Percentiles rank a stretch among this genome's conserved stretches.
Evolutionary conservation across 1,140 invertebrate genomes (phyloP).

Genomic region (Drosophila ficusphila): DNA sequence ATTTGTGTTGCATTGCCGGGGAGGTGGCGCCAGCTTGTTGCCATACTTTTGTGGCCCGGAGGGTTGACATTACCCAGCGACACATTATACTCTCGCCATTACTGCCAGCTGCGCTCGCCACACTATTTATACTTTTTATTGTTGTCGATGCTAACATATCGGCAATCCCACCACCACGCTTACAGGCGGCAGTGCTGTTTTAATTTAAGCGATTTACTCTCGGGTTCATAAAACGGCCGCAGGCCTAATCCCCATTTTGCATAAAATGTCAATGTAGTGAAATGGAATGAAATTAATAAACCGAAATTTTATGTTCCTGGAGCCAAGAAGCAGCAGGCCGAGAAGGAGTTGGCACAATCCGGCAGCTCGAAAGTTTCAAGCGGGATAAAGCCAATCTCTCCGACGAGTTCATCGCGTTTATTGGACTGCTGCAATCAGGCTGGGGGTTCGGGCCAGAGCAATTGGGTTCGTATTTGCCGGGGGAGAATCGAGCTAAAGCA

Average conservation of each 20-base stretch:
- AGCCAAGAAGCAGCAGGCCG: neutral
- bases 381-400: conserved; percentile 1
- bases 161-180: conserved; percentile 1
- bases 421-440: conserved; percentile 31
- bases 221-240: conserved; percentile 56
- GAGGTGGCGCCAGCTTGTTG: conserved; percentile 65
- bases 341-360: neutral
- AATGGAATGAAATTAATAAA: conserved; percentile 43
- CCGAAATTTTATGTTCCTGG: conserved; percentile 27
- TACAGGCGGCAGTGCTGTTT: conserved; percentile 47
- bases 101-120: conserved; percentile 71
- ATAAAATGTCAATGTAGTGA: conserved; percentile 47
- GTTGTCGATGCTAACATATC: conserved; percentile 24
- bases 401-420: conserved; percentile 13
- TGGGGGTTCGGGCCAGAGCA: conserved; percentile 1
- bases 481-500: conserved; percentile 14
- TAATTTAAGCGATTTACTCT: conserved; percentile 77
- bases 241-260: conserved; percentile 52
- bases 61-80: conserved; percentile 43
- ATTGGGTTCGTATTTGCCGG: conserved; percentile 10
- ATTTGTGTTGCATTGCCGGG: conserved; percentile 33
- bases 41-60: conserved; percentile 47
- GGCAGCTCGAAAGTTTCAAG: neutral
- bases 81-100: conserved; percentile 67
- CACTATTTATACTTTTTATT: conserved; percentile 79